phyloP scores from a whole-genome alignment of 37 sponge, comb jelly and placozoan genomes.

The Geodia barretti region DNA sequence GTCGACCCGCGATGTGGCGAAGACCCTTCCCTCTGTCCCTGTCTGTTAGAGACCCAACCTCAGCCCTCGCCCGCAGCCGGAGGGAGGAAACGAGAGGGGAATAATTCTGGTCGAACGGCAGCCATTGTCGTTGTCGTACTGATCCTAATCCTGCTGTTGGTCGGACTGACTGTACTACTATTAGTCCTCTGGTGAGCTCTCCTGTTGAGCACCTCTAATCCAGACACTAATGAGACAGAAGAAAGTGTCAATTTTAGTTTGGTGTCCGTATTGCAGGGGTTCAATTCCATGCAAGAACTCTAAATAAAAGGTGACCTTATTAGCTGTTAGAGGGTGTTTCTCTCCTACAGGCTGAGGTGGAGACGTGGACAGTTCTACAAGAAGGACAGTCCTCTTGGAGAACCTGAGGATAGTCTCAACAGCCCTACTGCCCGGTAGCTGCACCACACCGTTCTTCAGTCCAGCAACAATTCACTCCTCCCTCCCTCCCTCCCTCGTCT shows the following conservation, averaged over 20 bases:
- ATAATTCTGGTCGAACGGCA: neutral
- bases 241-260: too few relatives aligned
- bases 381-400: neutral
- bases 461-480: too few relatives aligned
- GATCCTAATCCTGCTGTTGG: neutral
- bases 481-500: too few relatives aligned
- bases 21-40: constrained; percentile 42
- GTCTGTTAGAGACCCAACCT: constrained; percentile 25
- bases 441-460: neutral
- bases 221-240: neutral
- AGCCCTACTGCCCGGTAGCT: neutral
- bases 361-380: neutral
- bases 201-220: neutral
- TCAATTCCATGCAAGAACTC: too few relatives aligned
- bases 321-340: too few relatives aligned
- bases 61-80: too few relatives aligned
- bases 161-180: neutral
- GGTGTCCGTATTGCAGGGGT: too few relatives aligned
- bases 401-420: neutral
- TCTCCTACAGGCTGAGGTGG: neutral
- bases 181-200: neutral
- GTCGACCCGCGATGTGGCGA: constrained; percentile 31
- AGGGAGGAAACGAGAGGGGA: too few relatives aligned
- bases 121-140: neutral
- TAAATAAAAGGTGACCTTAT: too few relatives aligned